phyloP scores from a whole-genome alignment of 2,113 vertebrate species.

The Perccottus glenii region DNA sequence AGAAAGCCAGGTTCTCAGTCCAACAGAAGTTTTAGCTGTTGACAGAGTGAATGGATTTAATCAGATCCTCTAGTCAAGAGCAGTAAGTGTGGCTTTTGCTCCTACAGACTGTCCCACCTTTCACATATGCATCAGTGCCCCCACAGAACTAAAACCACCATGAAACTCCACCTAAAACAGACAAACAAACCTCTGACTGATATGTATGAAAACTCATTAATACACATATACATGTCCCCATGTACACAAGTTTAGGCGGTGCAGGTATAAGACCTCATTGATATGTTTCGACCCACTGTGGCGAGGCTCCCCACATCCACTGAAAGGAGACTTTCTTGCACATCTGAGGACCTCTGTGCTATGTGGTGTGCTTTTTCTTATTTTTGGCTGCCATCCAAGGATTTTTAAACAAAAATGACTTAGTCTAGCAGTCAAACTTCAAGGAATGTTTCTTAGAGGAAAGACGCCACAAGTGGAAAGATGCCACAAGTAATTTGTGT shows the following conservation, averaged over 20 bases:
- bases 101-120: slow-evolving; percentile 30
- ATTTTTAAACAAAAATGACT: slow-evolving; percentile 34
- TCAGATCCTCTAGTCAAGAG: slow-evolving; percentile 34
- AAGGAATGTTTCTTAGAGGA: slow-evolving; percentile 28
- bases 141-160: not conserved
- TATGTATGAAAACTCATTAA: slow-evolving; percentile 18
- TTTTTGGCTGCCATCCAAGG: slow-evolving; percentile 47
- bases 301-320: slow-evolving; percentile 33
- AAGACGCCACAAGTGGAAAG: too few relatives aligned
- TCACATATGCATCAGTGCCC: not conserved
- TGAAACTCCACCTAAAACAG: slow-evolving; percentile 16
- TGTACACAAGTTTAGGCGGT: slow-evolving; percentile 40
- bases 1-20: slow-evolving; percentile 20
- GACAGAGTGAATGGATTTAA: slow-evolving; percentile 17
- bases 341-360: slow-evolving; percentile 40
- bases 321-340: slow-evolving; percentile 73
- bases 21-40: slow-evolving; percentile 31
- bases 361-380: slow-evolving; percentile 49
- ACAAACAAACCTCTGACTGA: slow-evolving; percentile 39
- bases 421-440: slow-evolving; percentile 21
- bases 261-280: slow-evolving; percentile 66
- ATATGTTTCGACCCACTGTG: slow-evolving; percentile 31
- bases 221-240: slow-evolving; percentile 13
- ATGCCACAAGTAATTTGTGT: slow-evolving; percentile 17
- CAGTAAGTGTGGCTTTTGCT: slow-evolving; percentile 29